Evolutionary conservation across 2,888 invertebrate species (phyloP), one percentile per base, ranked within the genome.

Genomic region (Drosophila mettleri): DNA sequence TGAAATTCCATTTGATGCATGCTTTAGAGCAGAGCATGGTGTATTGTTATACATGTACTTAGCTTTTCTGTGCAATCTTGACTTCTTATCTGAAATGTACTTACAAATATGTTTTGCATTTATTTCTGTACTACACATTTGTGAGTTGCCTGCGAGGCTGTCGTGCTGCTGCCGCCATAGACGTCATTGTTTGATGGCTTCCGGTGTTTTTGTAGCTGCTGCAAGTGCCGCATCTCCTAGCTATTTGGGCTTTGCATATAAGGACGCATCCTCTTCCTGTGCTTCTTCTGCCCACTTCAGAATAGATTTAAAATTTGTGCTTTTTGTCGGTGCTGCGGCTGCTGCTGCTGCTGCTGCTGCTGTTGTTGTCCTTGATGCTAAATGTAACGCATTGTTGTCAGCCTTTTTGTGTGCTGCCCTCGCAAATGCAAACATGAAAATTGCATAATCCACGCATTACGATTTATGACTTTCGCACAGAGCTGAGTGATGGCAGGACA

Each of bases 361-460:
- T 58, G 52, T 43, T 45, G 53, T 31, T 60, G 49, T 46, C 48
- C 54, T 61, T 68, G 64, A 34, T 69, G 53, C 57, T 69, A 80
- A 88, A 74, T 72, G 71, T 72, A 86, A 82, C 74, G 88, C 72
- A 82, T 83, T 86, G 83, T 88, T 86, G 88, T 82, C 86, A 74
- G 83, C 58, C 62, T 65, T 76, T 72, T 70, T 78, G 62, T 65
- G 68, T 48, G 64, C 39, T 53, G 62, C 51, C 27, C 53, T 78
- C 58, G 73, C 72, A 69, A 82, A 83, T 75, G 86, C 70, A 75
- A 82, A 89, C 84, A 89, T 90, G 84, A 86, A 88, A 89, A 89
- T 88, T 89, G 80, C 86, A 85, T 89, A 88, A 88, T 87, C 82
- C 81, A 86, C 84, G 89, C 89, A 80, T 83, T 86, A 74, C 89